Evolutionary conservation across 1,140 invertebrate genomes (phyloP).

Genomic region (Mycetomoellerius zeteki): DNA sequence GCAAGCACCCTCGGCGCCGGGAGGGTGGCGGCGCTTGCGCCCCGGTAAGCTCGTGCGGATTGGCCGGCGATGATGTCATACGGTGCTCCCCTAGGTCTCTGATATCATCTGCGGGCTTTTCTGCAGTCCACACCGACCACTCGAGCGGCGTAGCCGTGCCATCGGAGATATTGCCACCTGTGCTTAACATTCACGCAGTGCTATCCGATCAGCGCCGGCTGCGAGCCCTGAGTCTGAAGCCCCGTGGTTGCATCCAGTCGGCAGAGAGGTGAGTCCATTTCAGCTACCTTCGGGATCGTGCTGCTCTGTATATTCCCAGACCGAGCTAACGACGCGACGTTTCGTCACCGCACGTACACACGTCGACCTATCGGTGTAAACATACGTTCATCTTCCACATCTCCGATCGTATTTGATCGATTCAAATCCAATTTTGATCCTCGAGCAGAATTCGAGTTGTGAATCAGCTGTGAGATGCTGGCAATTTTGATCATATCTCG

Average conservation of each 20-base stretch:
- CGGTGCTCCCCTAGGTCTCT: slow-evolving; percentile 85
- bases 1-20: slow-evolving; percentile 75
- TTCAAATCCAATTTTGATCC: background rate
- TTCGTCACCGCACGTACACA: slow-evolving; percentile 51
- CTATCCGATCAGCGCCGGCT: slow-evolving; percentile 37
- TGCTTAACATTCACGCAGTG: slow-evolving; percentile 64
- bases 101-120: slow-evolving; percentile 86
- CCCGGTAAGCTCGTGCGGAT: slow-evolving; percentile 68
- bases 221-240: slow-evolving; percentile 26
- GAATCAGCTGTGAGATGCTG: background rate
- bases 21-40: slow-evolving; percentile 75
- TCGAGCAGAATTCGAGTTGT: background rate
- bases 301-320: slow-evolving; percentile 31
- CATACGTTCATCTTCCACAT: slow-evolving; percentile 54
- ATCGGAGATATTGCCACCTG: slow-evolving; percentile 75
- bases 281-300: slow-evolving; percentile 1
- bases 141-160: slow-evolving; percentile 82
- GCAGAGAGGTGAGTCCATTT: slow-evolving; percentile 74
- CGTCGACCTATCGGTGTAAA: slow-evolving; percentile 66
- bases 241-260: slow-evolving; percentile 51
- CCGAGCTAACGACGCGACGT: slow-evolving; percentile 63
- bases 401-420: background rate
- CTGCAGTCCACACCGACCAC: slow-evolving; percentile 85
- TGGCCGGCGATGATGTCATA: slow-evolving; percentile 86
- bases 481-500: background rate